A percentile compares a stretch with the other conserved stretches of the same genome.
These are phyloP conservation scores for Molossus molossus DNA, from an alignment of 2,797 vertebrate species.

Conservation along the genomic window DNA sequence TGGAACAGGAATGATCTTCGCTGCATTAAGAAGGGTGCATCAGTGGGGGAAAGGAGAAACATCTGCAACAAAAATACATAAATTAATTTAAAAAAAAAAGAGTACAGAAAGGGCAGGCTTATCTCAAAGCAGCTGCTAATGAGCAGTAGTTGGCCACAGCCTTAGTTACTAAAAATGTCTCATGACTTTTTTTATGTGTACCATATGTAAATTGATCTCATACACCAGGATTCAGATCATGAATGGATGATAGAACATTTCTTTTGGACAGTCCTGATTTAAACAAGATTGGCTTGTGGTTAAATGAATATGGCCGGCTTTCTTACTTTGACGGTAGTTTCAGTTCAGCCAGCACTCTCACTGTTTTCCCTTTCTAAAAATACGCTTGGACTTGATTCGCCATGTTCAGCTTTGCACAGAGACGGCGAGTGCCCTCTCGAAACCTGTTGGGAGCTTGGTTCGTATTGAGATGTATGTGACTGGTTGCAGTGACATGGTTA, in stretches of 20 bases:
- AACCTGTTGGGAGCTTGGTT: conserved; percentile 56
- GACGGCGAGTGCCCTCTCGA: neutral
- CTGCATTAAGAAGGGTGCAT: conserved; percentile 92
- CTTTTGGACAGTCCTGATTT: conserved; percentile 86
- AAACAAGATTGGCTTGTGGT: conserved; percentile 78
- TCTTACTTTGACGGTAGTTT: conserved; percentile 68
- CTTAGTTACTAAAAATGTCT: conserved; percentile 91
- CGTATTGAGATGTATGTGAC: conserved; percentile 68
- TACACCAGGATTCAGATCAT: conserved; percentile 68
- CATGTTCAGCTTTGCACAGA: conserved; percentile 13
- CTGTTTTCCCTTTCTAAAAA: conserved; percentile 41
- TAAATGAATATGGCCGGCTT: conserved; percentile 67
- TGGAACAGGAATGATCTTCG: conserved; percentile 95
- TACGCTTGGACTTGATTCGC: neutral
- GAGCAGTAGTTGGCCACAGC: conserved; percentile 88
- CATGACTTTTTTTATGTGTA: no score
- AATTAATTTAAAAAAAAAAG: no score
- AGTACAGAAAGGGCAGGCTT: conserved; percentile 90
- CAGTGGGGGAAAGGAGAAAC: no score
- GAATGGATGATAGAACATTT: conserved; percentile 79
- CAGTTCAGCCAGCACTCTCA: conserved; percentile 13
- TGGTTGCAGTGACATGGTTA: conserved; percentile 50
- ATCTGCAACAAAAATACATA: no score
- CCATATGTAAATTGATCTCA: no score
- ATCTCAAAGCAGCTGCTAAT: conserved; percentile 92